Conservation (phyloP, 2,113 vertebrate genomes). For the Felis chaus region DNA sequence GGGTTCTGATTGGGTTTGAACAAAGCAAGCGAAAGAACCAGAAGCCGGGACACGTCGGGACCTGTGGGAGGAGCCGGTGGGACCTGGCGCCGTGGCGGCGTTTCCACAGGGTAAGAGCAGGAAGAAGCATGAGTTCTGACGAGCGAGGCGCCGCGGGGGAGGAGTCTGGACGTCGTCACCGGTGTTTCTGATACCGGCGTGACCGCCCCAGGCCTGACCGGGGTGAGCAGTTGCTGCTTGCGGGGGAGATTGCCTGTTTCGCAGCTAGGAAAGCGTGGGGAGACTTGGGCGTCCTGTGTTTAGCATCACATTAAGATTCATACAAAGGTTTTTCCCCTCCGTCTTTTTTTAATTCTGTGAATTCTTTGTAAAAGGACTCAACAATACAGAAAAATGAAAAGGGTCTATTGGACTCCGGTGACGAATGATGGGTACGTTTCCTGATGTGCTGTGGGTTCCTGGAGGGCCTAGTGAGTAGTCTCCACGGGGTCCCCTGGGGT, state of each 20-base stretch:
- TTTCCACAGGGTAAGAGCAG: neutral
- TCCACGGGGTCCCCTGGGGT: too few relatives aligned
- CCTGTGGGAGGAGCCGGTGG: neutral
- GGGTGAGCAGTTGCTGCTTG: neutral
- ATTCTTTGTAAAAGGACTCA: neutral
- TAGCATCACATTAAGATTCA: neutral
- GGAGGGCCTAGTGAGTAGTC: too few relatives aligned
- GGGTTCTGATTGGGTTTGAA: neutral
- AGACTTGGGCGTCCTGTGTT: neutral
- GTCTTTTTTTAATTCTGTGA: neutral
- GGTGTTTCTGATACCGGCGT: neutral
- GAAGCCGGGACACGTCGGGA: neutral
- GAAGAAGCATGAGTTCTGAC: rapidly evolving
- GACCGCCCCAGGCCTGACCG: neutral
- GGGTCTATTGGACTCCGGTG: neutral
- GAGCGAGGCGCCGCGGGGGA: rapidly evolving
- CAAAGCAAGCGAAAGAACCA: neutral
- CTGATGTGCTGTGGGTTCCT: neutral
- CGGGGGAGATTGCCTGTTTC: neutral
- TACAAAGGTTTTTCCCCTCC: neutral
- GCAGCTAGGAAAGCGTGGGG: neutral
- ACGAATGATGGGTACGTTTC: rapidly evolving
- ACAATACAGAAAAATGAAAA: neutral
- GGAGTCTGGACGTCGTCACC: rapidly evolving
- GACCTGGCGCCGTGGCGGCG: rapidly evolving